Conservation (phyloP, 2,797 vertebrate species). For the Neoniphon sammara region DNA sequence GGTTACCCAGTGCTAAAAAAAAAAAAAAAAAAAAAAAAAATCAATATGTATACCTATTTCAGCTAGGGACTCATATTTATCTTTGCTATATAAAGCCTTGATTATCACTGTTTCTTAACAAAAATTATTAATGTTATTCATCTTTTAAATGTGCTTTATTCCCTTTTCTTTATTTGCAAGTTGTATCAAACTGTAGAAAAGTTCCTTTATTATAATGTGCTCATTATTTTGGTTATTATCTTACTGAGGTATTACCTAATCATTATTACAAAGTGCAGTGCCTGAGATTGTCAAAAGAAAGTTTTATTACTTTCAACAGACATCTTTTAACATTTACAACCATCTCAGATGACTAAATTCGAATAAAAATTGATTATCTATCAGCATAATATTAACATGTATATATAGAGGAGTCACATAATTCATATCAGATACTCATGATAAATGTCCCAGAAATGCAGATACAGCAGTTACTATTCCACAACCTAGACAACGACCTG, state of each 20-base stretch:
- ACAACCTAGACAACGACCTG: conserved; percentile 50
- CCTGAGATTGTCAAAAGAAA: too few relatives aligned
- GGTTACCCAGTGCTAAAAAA: too few relatives aligned
- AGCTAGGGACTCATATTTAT: too few relatives aligned
- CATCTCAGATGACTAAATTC: not conserved
- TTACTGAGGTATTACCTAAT: not conserved
- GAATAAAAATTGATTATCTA: conserved; percentile 12
- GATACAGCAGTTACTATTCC: not conserved
- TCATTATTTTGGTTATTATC: not conserved
- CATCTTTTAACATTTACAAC: not conserved
- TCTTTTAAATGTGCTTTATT: conserved; percentile 12
- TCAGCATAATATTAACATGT: conserved; percentile 29
- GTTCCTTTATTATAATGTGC: not conserved
- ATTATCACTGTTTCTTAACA: too few relatives aligned
- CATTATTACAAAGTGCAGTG: not conserved
- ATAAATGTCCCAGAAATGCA: not conserved
- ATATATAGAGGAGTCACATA: not conserved
- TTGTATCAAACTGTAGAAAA: not conserved
- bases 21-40: too few relatives aligned
- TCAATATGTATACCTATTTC: too few relatives aligned
- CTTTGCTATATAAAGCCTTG: too few relatives aligned
- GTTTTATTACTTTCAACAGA: too few relatives aligned
- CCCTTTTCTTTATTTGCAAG: not conserved
- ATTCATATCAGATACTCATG: not conserved
- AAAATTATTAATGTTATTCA: not conserved